A percentile compares a stretch with the other conserved stretches of the same genome.
phyloP scores from a whole-genome alignment of 1,140 invertebrate genomes.

The Solenopsis fugax region DNA sequence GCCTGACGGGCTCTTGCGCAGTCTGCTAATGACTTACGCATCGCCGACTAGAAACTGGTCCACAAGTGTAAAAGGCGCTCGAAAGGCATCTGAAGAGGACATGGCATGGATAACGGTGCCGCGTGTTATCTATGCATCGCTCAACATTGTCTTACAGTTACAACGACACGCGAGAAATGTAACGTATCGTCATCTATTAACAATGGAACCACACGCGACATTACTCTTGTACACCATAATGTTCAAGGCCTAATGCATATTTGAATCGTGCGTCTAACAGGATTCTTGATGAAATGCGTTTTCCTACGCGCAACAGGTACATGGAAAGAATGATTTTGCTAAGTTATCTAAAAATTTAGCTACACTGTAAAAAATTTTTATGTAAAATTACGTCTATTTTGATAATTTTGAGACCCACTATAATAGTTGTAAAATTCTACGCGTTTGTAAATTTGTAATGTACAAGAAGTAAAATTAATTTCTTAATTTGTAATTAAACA shows the following conservation, averaged over 20 bases:
- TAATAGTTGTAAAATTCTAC: too few species aligned
- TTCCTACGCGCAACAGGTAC: background rate
- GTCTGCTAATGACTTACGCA: conserved; percentile 34
- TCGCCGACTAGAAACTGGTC: conserved; percentile 58
- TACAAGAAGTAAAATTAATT: too few species aligned
- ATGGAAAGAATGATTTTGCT: too few species aligned
- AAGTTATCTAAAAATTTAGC: too few species aligned
- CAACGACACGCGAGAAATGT: conserved; percentile 31
- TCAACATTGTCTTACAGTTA: conserved; percentile 68
- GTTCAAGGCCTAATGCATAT: background rate
- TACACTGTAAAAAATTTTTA: too few species aligned
- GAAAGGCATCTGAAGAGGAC: background rate
- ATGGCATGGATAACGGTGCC: conserved; percentile 64
- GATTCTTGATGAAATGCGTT: conserved; percentile 23
- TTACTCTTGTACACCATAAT: conserved; percentile 11
- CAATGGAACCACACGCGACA: conserved; percentile 33
- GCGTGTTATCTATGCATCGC: conserved; percentile 59
- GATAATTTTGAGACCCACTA: too few species aligned
- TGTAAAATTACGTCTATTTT: too few species aligned
- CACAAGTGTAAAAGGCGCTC: conserved; percentile 13
- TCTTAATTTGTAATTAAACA: too few species aligned
- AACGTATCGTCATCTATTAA: conserved; percentile 26
- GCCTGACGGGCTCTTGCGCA: background rate
- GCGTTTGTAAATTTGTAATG: too few species aligned
- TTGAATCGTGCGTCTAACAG: conserved; percentile 23